Evolutionary conservation across 2,888 invertebrate species (phyloP).

Genomic region (Polyploca ridens): DNA sequence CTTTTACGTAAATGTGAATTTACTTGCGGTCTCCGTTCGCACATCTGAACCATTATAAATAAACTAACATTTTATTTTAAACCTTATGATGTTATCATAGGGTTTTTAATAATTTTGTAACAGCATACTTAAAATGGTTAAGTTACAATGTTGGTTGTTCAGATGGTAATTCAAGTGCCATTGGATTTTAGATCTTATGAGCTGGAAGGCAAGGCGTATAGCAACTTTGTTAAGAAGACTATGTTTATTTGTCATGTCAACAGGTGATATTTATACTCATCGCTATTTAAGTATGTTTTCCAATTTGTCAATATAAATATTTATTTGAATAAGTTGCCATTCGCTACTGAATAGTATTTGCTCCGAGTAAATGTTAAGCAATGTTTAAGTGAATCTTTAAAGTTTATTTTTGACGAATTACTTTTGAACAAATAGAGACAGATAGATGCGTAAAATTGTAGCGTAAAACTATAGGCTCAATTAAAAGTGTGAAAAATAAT

Average conservation of each 20-base stretch:
- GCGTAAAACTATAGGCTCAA: too few species aligned
- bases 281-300: neutral
- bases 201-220: neutral
- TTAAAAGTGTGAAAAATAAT: too few species aligned
- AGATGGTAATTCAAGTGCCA: neutral
- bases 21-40: constrained; percentile 15
- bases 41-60: neutral
- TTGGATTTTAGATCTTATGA: neutral
- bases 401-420: neutral
- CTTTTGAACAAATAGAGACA: neutral
- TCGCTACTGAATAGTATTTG: neutral
- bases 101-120: neutral
- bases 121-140: neutral
- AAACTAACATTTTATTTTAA: neutral
- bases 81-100: neutral
- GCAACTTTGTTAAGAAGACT: neutral
- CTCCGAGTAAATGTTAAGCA: neutral
- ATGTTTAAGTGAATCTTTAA: neutral
- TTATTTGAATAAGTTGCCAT: neutral
- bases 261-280: constrained; percentile 11
- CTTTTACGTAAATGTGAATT: constrained; percentile 57
- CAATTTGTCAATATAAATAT: constrained; percentile 6
- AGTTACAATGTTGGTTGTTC: neutral
- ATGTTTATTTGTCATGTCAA: neutral
- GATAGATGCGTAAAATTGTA: too few species aligned